phyloP scores from a whole-genome alignment of 37 sponge, comb jelly and placozoan species.

The Oopsacas minuta region DNA sequence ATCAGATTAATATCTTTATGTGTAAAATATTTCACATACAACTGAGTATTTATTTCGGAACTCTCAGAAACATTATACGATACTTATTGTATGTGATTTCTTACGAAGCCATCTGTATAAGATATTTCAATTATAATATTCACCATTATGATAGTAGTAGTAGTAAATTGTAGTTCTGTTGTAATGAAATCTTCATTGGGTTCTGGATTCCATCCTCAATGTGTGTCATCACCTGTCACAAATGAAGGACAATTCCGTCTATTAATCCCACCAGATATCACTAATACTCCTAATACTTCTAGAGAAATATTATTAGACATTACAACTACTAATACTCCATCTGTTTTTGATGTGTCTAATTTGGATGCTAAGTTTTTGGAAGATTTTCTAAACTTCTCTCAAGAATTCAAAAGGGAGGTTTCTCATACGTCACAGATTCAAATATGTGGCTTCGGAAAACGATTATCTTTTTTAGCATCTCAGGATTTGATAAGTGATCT shows the following conservation, averaged over 20 bases:
- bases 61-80: too few species aligned
- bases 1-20: too few species aligned
- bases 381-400: conserved; percentile 1
- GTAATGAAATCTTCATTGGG: not conserved
- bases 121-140: not conserved
- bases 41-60: too few species aligned
- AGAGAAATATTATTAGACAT: not conserved
- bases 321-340: not conserved
- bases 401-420: not conserved
- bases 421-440: not conserved
- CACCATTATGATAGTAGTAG: too few species aligned
- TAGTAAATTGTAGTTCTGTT: too few species aligned
- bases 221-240: not conserved
- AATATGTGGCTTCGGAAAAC: not conserved
- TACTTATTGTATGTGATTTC: too few species aligned
- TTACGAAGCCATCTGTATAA: not conserved
- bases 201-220: not conserved
- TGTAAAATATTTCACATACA: too few species aligned
- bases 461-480: not conserved
- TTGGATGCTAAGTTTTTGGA: not conserved
- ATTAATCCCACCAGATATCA: not conserved
- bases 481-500: not conserved
- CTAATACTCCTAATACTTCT: not conserved
- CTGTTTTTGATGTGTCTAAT: not conserved
- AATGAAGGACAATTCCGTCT: not conserved